Percentiles rank a stretch among this genome's conserved stretches.
Conservation (phyloP, 2,888 invertebrate species). For the Lasius fuliginosus region DNA sequence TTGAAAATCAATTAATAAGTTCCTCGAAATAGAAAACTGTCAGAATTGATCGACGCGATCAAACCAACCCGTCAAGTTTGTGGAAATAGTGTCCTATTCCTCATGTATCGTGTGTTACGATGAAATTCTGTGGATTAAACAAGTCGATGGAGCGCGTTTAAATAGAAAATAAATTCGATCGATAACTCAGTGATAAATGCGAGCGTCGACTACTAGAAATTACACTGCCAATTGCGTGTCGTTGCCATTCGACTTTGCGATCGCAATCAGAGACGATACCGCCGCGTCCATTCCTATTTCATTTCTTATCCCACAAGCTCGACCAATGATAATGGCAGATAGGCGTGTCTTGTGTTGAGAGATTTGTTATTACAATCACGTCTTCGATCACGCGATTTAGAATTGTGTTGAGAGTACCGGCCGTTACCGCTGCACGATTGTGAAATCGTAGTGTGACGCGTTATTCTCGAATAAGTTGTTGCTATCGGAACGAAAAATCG, state of each 20-base stretch:
- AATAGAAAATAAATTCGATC: slow-evolving; percentile 29
- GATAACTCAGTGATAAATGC: slow-evolving; percentile 62
- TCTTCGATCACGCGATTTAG: slow-evolving; percentile 72
- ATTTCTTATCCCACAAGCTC: slow-evolving; percentile 68
- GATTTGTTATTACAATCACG: slow-evolving; percentile 82
- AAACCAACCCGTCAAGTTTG: slow-evolving; percentile 26
- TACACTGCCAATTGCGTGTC: slow-evolving; percentile 72
- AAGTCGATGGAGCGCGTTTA: slow-evolving; percentile 31
- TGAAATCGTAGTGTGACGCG: slow-evolving; percentile 51
- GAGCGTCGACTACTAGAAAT: slow-evolving; percentile 69
- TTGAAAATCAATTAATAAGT: slow-evolving; percentile 26
- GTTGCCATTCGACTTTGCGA: slow-evolving; percentile 61
- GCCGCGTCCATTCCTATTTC: slow-evolving; percentile 67
- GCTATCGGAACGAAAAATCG: not conserved
- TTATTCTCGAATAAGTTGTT: slow-evolving; percentile 57
- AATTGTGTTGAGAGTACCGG: slow-evolving; percentile 58
- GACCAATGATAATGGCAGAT: slow-evolving; percentile 78
- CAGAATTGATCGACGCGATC: slow-evolving; percentile 11
- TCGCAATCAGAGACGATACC: slow-evolving; percentile 61
- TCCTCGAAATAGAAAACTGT: not conserved
- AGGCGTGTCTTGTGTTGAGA: slow-evolving; percentile 77
- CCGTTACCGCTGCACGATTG: slow-evolving; percentile 55
- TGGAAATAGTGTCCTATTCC: slow-evolving; percentile 1
- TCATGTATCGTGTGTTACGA: slow-evolving; percentile 15
- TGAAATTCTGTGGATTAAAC: slow-evolving; percentile 52